Conservation (phyloP, 2,888 invertebrate genomes). For the Salticus scenicus region DNA sequence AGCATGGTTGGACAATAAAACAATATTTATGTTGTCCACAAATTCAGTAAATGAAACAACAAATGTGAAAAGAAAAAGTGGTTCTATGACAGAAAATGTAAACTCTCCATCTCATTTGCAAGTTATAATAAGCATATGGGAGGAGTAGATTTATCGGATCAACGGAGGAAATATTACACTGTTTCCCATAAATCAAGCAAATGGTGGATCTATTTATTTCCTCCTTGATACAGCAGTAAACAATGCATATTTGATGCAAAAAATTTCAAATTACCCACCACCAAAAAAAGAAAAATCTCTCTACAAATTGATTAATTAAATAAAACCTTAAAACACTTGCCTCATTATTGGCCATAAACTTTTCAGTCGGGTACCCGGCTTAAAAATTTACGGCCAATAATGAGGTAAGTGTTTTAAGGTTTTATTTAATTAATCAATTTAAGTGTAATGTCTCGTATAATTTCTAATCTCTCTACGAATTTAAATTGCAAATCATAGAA, state of each 20-base stretch:
- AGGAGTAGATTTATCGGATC: conserved; percentile 14
- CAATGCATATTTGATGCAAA: not conserved
- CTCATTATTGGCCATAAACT: no score
- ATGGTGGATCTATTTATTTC: not conserved
- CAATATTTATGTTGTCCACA: not conserved
- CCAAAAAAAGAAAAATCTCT: not conserved
- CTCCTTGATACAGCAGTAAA: not conserved
- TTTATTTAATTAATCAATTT: no score
- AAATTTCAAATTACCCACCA: not conserved
- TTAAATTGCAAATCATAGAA: not conserved
- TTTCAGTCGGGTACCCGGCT: no score
- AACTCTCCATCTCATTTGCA: not conserved
- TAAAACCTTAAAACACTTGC: no score
- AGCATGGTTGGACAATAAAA: no score
- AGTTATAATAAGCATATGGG: conserved; percentile 1
- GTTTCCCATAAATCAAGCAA: conserved; percentile 22
- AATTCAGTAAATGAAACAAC: not conserved
- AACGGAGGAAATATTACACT: conserved; percentile 10
- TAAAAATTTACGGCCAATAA: no score
- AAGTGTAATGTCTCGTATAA: no score
- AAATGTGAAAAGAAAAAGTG: not conserved
- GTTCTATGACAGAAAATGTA: not conserved
- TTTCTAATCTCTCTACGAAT: not conserved
- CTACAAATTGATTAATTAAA: no score
- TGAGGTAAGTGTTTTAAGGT: no score